These are phyloP conservation scores for Unio delphinus DNA, from an alignment of 2,888 invertebrate species.

Conservation along the genomic window DNA sequence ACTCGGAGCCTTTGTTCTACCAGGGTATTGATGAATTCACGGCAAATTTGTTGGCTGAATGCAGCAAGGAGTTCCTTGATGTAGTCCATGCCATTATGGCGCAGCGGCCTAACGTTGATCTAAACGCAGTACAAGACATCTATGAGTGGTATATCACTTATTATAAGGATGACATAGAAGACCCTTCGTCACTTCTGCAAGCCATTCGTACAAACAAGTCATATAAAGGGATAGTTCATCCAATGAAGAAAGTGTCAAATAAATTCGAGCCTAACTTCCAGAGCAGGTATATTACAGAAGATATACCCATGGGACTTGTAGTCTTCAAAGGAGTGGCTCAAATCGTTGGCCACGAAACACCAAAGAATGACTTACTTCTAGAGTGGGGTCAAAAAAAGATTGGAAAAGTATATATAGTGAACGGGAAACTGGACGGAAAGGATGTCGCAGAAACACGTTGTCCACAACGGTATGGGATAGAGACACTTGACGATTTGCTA, in stretches of 20 bases:
- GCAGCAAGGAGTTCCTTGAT: constrained; percentile 37
- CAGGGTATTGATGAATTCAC: constrained; percentile 42
- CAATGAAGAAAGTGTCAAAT: constrained; percentile 23
- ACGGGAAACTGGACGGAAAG: constrained; percentile 50
- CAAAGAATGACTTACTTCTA: constrained; percentile 46
- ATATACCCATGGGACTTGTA: constrained; percentile 55
- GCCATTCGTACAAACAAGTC: constrained; percentile 48
- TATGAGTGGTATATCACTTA: constrained; percentile 47
- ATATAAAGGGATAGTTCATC: constrained; percentile 48
- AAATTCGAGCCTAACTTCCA: constrained; percentile 38
- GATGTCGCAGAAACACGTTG: constrained; percentile 48
- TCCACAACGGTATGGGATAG: constrained; percentile 54
- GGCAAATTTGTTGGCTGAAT: constrained; percentile 27
- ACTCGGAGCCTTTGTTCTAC: constrained; percentile 45
- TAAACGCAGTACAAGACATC: constrained; percentile 40
- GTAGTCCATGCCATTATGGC: constrained; percentile 34
- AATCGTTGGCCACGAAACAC: constrained; percentile 39
- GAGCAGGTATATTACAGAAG: constrained; percentile 48
- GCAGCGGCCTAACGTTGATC: constrained; percentile 31
- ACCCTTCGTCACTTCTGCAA: constrained; percentile 37
- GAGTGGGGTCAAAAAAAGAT: constrained; percentile 55
- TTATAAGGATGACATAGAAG: constrained; percentile 47
- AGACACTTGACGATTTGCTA: constrained; percentile 43
- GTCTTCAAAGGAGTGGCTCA: constrained; percentile 55
- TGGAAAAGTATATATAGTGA: constrained; percentile 52